phyloP scores from a whole-genome alignment of 2,797 vertebrate species.

The Chelmon rostratus region DNA sequence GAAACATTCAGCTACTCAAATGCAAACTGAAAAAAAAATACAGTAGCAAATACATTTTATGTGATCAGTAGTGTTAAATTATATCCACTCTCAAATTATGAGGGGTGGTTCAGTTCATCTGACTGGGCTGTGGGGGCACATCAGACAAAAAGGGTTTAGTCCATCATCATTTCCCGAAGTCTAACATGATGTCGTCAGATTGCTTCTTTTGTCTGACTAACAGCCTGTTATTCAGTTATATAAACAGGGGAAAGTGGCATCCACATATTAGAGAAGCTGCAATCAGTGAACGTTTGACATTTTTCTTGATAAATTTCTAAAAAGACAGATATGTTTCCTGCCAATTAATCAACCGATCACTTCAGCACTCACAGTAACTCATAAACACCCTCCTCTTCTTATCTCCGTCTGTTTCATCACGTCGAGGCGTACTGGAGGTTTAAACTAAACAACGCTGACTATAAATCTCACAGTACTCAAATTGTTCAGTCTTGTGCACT shows the following conservation, averaged over 20 bases:
- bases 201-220: neutral
- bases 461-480: neutral
- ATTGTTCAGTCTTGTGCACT: conserved; percentile 6
- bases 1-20: neutral
- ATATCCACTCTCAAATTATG: neutral
- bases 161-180: neutral
- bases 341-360: neutral
- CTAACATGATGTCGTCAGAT: neutral
- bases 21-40: neutral
- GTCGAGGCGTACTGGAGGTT: neutral
- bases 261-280: neutral
- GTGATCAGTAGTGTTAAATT: neutral
- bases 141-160: neutral
- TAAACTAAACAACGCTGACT: neutral
- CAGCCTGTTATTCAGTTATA: neutral
- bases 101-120: neutral
- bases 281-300: neutral
- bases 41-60: neutral
- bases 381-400: neutral
- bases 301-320: neutral
- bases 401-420: neutral
- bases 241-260: neutral
- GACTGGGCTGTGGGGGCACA: too few species aligned
- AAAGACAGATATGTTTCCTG: neutral
- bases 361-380: neutral